Evolutionary conservation across 2,113 vertebrate genomes (phyloP), one percentile per base, ranked within the genome.

Genomic region (Eleginops maclovinus): DNA sequence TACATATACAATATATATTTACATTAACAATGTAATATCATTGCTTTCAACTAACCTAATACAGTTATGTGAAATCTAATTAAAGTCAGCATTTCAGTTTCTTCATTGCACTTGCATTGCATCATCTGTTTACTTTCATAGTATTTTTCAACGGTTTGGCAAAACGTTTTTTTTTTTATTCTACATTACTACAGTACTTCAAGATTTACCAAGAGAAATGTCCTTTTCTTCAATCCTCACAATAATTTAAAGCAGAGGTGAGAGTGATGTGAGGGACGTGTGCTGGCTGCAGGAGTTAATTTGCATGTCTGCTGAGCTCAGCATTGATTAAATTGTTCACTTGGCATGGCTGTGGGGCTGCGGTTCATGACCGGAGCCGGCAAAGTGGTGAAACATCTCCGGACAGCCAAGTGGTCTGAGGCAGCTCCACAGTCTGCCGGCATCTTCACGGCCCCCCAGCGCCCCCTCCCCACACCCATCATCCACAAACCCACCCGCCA

Each of bases 241-340:
- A 47, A 55, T n/a, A 50, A 47, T 31, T 31, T 7, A 31, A 31
- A 6, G 4, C 7, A 31, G 31, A 31, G 31, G 31, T 31, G 31
- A 0, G 4, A 36, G 40, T 64, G 1, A 49, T 40, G 16, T 9
- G 60, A 79, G 49, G 16, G n/a, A 44, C 19, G 5, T 72, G 43
- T 43, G 56, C 46, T 62, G 51, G 50, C 53, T 28, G 75, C 66
- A 19, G 67, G 84, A 81, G 77, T 82, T 86, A 79, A 65, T 87
- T 71, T 89, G 82, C 67, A 11, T 79, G 77, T 36, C 40, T 64
- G 62, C 71, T 83, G 41, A 88, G 82, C 81, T 90, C 86, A 75
- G 77, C 76, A 75, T 92, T 91, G 86, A 91, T 93, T 92, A 91
- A 92, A 92, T 58, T 89, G 91, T 93, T 93, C 91, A 92, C 81